Evolutionary conservation across 2,797 vertebrate genomes (phyloP).

Genomic region (Siniperca obscura): DNA sequence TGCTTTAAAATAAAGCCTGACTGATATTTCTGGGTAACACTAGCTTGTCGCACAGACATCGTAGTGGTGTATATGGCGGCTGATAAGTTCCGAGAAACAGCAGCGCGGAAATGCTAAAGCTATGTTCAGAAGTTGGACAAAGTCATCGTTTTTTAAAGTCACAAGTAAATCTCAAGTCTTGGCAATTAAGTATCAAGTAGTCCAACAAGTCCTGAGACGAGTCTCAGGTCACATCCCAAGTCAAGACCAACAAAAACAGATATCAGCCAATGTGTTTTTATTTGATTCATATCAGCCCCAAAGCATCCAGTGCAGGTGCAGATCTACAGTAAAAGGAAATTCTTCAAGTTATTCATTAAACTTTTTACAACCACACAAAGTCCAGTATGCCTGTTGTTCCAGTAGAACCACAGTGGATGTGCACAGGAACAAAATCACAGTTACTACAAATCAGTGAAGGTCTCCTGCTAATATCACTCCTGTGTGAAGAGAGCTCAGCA

Average conservation of each 20-base stretch:
- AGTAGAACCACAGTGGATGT: neutral
- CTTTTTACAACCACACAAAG: no score
- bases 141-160: neutral
- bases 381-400: neutral
- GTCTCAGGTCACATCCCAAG: neutral
- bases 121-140: neutral
- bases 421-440: neutral
- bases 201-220: neutral
- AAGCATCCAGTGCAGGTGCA: no score
- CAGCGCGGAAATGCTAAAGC: neutral
- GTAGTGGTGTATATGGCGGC: no score
- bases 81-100: no score
- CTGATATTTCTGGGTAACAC: no score
- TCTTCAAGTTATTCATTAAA: no score
- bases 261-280: neutral
- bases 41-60: no score
- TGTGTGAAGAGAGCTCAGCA: slow-evolving; percentile 5
- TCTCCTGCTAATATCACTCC: neutral
- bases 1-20: no score
- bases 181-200: no score
- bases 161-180: neutral
- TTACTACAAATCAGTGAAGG: neutral
- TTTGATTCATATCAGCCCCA: no score
- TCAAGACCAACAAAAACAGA: neutral
- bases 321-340: no score